Base-by-base conservation (phyloP, 2,888 invertebrate genomes). In the Synanthedon andrenaeformis region DNA sequence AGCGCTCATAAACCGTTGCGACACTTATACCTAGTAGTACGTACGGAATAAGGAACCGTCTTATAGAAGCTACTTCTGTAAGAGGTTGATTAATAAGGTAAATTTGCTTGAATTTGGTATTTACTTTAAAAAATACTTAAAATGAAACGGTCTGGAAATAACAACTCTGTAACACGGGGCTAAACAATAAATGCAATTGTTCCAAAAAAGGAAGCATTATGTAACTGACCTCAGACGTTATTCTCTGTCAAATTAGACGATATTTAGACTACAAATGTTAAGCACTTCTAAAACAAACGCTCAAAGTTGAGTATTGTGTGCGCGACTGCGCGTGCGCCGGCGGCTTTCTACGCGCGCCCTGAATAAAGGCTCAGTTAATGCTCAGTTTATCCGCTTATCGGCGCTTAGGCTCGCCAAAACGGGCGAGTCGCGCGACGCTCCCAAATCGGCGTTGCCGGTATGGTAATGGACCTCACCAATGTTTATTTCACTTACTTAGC, bases 271-370 rank as follows among this genome's bases (percentile, higher is more conserved):
- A 19, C 12, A 8, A 41, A 49, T 49, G 41, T 48, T 51, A 13
- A 13, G n/a, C n/a, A 12, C 45, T 45, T 14, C 45, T 45, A 45
- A 45, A 45, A 45, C 14, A 45, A 45, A 45, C 13, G n/a, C 12
- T 3, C n/a, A 13, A 45, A 45, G 45, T 13, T 4, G 14, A 56
- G 49, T 49, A 17, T 49, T 49, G 17, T 19, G 23, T 19, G 13
- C 19, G 49, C 12, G 17, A 11, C 12, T 19, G 13, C 19, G 49
- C 12, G 49, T 49, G 13, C 12, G 49, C 17, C 11, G 49, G 11
- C 14, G 12, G 45, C 71, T 73, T 68, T 74, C 74, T 73, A 70
- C 60, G 62, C 73, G 74, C 68, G 73, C 60, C 65, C 70, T 70
- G 76, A 76, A 76, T 77, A 68, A 57, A 57, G 55, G 59, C 59